Percentiles rank a stretch among this genome's conserved stretches.
phyloP scores from a whole-genome alignment of 2,113 vertebrate species.

The Sebastes fasciatus region DNA sequence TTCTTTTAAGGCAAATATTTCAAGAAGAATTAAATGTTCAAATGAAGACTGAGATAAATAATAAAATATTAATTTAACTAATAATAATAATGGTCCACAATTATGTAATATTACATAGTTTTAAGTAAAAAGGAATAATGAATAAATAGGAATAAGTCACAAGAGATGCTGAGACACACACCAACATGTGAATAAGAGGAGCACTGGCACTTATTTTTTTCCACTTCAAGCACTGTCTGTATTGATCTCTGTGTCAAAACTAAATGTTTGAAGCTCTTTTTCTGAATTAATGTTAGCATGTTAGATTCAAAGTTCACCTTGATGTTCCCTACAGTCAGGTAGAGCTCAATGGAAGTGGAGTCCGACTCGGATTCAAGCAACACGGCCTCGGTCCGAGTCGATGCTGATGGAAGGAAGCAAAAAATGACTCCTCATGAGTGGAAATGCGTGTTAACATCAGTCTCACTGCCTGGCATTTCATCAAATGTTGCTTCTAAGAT shows the following conservation, averaged over 20 bases:
- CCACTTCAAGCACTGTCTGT: not conserved
- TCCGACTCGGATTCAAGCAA: constrained; percentile 82
- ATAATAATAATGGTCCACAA: no score
- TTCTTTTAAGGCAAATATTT: no score
- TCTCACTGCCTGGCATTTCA: not conserved
- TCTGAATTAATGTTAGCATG: not conserved
- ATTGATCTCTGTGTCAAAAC: not conserved
- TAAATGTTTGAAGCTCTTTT: not conserved
- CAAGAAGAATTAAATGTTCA: no score
- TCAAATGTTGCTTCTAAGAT: not conserved
- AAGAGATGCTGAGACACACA: no score
- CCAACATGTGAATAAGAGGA: no score
- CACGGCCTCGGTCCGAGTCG: constrained; percentile 85
- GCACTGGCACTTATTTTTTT: no score
- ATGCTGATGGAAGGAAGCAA: constrained; percentile 72
- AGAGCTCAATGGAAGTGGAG: constrained; percentile 88
- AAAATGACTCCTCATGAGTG: not conserved
- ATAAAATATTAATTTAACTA: no score
- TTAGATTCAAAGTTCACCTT: constrained; percentile 84
- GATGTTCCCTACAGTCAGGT: constrained; percentile 84
- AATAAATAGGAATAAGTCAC: no score
- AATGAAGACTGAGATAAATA: no score
- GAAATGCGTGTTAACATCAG: not conserved
- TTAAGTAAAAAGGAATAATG: no score
- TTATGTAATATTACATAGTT: no score